Evolutionary conservation across 2,888 invertebrate species (phyloP).

Genomic region (Andrena bucephala): DNA sequence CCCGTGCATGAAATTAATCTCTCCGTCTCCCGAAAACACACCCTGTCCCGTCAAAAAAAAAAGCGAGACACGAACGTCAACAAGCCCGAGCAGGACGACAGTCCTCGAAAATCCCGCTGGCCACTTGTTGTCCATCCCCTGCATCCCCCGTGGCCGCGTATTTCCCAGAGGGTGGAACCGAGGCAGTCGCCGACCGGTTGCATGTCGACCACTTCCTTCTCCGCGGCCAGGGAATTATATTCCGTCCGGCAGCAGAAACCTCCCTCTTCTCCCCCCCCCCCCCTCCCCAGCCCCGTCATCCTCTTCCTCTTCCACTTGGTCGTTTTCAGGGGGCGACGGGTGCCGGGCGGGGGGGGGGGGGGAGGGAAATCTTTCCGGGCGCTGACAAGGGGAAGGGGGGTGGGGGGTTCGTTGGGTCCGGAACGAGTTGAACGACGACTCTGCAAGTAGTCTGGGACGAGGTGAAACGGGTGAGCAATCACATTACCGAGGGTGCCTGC

Average conservation of each 20-base stretch:
- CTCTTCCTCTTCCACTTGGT: slow-evolving; percentile 38
- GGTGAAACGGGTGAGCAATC: slow-evolving; percentile 79
- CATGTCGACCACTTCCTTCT: slow-evolving; percentile 62
- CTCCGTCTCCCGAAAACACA: slow-evolving; percentile 23
- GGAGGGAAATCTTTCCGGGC: slow-evolving; percentile 54
- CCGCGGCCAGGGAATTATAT: slow-evolving; percentile 71
- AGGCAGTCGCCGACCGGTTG: slow-evolving; percentile 42
- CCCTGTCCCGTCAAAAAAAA: not conserved
- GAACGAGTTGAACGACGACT: slow-evolving; percentile 64
- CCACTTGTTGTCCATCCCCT: slow-evolving; percentile 79
- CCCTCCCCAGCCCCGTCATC: not conserved
- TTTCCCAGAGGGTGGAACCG: slow-evolving; percentile 61
- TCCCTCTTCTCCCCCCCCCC: not conserved
- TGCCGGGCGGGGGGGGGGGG: too few species aligned
- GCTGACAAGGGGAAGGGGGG: slow-evolving; percentile 57
- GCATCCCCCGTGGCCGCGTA: slow-evolving; percentile 44
- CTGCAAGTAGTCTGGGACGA: slow-evolving; percentile 72
- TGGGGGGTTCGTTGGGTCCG: slow-evolving; percentile 69
- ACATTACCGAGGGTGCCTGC: slow-evolving; percentile 76
- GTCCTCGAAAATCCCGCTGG: slow-evolving; percentile 64
- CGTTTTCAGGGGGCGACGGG: slow-evolving; percentile 59
- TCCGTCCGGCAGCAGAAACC: slow-evolving; percentile 71
- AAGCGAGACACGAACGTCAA: slow-evolving; percentile 38
- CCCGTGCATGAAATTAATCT: slow-evolving; percentile 37
- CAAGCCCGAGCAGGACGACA: slow-evolving; percentile 41